phyloP scores from a whole-genome alignment of 1,140 invertebrate genomes.

The Heliothis subflexa region DNA sequence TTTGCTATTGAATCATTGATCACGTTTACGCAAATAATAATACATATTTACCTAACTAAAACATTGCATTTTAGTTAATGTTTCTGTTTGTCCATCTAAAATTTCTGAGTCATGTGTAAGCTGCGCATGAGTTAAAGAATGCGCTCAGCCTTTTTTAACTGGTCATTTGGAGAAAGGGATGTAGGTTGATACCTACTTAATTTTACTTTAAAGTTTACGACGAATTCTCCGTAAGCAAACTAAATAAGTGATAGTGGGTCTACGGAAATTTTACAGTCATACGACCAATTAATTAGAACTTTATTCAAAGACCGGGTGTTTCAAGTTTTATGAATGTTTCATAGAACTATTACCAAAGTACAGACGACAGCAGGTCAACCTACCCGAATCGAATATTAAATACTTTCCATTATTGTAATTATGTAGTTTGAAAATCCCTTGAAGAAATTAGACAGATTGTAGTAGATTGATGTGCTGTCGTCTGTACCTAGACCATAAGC shows the following conservation, averaged over 20 bases:
- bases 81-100: slow-evolving; percentile 33
- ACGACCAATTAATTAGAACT: slow-evolving; percentile 15
- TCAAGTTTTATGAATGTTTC: slow-evolving; percentile 19
- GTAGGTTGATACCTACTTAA: not conserved
- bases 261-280: slow-evolving; percentile 10
- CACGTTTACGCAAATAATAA: slow-evolving; percentile 18
- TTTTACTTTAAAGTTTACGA: slow-evolving; percentile 1
- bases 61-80: slow-evolving; percentile 1
- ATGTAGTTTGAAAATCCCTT: no score
- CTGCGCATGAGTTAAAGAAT: slow-evolving; percentile 24
- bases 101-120: slow-evolving; percentile 38
- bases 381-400: no score
- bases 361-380: no score
- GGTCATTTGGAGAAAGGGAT: slow-evolving; percentile 45
- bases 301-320: not conserved
- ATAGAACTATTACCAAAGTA: not conserved
- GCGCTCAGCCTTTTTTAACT: slow-evolving; percentile 29
- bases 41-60: slow-evolving; percentile 5
- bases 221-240: not conserved
- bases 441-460: no score
- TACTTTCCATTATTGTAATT: no score
- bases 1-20: slow-evolving; percentile 19
- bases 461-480: no score
- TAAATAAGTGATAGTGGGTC: not conserved
- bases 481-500: not conserved